phyloP scores from a whole-genome alignment of 2,888 invertebrate species.

The Epinotia demarniana region DNA sequence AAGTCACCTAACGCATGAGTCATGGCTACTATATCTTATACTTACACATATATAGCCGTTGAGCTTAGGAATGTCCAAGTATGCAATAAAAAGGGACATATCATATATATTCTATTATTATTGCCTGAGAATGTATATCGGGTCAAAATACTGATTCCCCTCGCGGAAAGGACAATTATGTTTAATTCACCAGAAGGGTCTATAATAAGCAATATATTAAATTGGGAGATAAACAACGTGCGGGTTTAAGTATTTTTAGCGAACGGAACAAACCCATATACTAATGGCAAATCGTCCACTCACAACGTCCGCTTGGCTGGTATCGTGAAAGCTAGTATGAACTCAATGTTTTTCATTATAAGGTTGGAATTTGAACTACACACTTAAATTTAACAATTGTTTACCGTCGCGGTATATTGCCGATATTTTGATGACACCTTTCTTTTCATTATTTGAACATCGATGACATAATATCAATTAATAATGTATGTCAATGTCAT shows the following conservation, averaged over 20 bases:
- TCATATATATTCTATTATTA: constrained; percentile 14
- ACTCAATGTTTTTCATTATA: not conserved
- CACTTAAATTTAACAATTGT: constrained; percentile 11
- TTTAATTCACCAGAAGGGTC: constrained; percentile 31
- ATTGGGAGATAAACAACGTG: constrained; percentile 30
- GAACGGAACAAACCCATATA: constrained; percentile 33
- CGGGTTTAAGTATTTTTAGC: constrained; percentile 34
- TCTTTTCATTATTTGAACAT: constrained; percentile 22
- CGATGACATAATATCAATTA: constrained; percentile 32
- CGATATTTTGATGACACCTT: constrained; percentile 29
- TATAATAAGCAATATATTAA: constrained; percentile 25
- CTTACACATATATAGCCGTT: not conserved
- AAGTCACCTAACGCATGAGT: constrained; percentile 22
- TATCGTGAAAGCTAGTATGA: not conserved
- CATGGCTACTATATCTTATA: not conserved
- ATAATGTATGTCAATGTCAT: constrained; percentile 15
- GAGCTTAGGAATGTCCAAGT: constrained; percentile 9
- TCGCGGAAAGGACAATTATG: constrained; percentile 20
- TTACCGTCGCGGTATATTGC: constrained; percentile 19
- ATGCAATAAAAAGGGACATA: constrained; percentile 16
- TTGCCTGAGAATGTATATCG: not conserved
- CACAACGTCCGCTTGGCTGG: constrained; percentile 20
- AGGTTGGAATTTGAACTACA: not conserved
- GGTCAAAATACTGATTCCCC: constrained; percentile 8
- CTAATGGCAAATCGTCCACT: constrained; percentile 29